Conservation (phyloP, 2,113 vertebrate genomes). For the Osmerus mordax region DNA sequence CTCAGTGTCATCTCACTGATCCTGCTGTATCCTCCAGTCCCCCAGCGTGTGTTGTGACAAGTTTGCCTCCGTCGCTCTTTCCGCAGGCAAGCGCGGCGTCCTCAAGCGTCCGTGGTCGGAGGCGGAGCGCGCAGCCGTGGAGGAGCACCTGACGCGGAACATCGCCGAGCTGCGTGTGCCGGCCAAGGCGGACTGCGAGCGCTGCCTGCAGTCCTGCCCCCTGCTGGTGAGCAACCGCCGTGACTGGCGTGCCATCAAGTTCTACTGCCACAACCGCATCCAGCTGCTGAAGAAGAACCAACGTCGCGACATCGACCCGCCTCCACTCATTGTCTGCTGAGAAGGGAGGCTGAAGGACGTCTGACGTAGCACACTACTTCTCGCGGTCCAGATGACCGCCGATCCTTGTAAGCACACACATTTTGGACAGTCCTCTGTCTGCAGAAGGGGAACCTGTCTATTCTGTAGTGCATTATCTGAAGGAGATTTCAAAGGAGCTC, state of each 20-base stretch:
- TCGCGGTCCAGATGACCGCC: not conserved
- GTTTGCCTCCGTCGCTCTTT: not conserved
- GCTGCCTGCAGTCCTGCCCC: slow-evolving; percentile 75
- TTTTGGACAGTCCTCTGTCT: slow-evolving; percentile 20
- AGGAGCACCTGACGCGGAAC: slow-evolving; percentile 74
- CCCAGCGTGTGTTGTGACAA: not conserved
- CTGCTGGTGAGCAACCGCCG: slow-evolving; percentile 76
- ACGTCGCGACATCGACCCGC: slow-evolving; percentile 60
- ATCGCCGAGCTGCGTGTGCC: slow-evolving; percentile 74
- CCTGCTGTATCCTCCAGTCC: not conserved
- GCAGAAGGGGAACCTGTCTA: not conserved
- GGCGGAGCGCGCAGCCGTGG: slow-evolving; percentile 71
- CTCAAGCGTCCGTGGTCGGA: slow-evolving; percentile 78
- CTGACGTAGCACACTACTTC: slow-evolving; percentile 10
- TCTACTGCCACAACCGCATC: slow-evolving; percentile 79
- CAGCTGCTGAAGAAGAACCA: slow-evolving; percentile 76
- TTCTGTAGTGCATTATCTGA: not conserved
- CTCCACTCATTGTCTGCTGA: slow-evolving; percentile 67
- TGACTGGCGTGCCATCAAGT: slow-evolving; percentile 77
- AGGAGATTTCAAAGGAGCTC: slow-evolving; percentile 8
- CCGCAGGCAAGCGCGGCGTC: slow-evolving; percentile 73
- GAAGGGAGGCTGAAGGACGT: not conserved
- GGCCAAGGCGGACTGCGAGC: slow-evolving; percentile 77
- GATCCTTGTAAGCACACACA: too few species aligned
- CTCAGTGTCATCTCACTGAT: not conserved